These are phyloP conservation scores for Cylindroiulus punctatus DNA, from an alignment of 2,888 invertebrate genomes.

Conservation along the genomic window DNA sequence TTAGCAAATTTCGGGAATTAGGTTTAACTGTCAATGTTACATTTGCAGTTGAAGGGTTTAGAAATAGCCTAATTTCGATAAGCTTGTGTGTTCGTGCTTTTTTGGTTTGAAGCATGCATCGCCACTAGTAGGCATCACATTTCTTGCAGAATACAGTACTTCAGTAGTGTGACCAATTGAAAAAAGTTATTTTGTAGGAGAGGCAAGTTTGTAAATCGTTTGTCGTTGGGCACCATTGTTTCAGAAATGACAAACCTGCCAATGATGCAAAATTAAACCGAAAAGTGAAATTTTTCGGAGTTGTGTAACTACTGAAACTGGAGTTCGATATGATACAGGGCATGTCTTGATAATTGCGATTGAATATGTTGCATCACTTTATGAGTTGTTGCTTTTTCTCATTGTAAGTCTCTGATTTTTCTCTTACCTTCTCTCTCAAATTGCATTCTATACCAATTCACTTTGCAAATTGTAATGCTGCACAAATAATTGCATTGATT, in stretches of 20 bases:
- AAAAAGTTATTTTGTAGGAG: no score
- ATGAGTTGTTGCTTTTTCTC: not conserved
- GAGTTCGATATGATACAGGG: not conserved
- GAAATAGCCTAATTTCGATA: not conserved
- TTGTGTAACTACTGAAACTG: no score
- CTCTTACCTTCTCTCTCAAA: not conserved
- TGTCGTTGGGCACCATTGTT: no score
- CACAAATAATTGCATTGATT: not conserved
- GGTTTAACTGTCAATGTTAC: not conserved
- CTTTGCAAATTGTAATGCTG: not conserved
- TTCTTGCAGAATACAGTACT: not conserved
- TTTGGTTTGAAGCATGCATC: not conserved
- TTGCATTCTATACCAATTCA: not conserved
- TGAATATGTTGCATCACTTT: not conserved
- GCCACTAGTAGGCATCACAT: no score
- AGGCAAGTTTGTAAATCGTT: no score
- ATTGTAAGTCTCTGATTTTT: not conserved
- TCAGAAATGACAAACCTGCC: no score
- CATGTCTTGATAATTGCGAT: slow-evolving; percentile 23
- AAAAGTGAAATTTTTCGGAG: no score
- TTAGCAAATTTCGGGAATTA: not conserved
- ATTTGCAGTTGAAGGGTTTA: not conserved
- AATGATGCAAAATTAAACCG: no score
- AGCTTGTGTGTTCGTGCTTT: no score
- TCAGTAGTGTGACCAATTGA: no score